Base-by-base conservation (phyloP, 2,797 vertebrate genomes). In the Paedocypris micromegethes region DNA sequence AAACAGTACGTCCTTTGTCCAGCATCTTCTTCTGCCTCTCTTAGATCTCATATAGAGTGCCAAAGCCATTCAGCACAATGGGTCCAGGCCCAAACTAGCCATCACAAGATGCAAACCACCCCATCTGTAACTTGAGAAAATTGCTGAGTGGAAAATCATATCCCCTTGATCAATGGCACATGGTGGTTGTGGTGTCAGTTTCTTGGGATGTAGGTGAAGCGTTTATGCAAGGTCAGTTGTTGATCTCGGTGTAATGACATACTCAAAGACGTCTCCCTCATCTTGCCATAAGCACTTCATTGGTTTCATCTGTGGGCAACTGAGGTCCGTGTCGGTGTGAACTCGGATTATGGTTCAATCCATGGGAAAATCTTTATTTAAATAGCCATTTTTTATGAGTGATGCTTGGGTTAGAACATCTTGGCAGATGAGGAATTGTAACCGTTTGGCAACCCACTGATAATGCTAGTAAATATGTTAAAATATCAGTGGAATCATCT, bases 1-100 rank as follows among this genome's bases (percentile, higher is more conserved):
- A 83, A 86, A 88, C 83, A 88, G 79, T 84, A 79, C 80, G 72
- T 83, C 84, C 82, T 83, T 87, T 88, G 86, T 90, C 83, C 78
- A 58, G 65, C 78, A 77, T 82, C 62, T 65, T 54, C 66, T 44
- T 64, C 39, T 6, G 38, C 5, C 51, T 69, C 66, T 75, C 56
- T 65, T 57, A 75, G 57, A 76, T 74, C 47, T 64, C 59, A 59
- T 62, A 72, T 61, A 68, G 61, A 67, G 68, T 70, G 54, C 67
- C 72, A 68, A 47, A 58, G 60, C 52, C 57, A 67, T 75, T 71
- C 54, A 68, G 57, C 46, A 68, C 63, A 58, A 58, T 75, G 66
- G 48, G 57, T 64, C 52, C 70, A 75, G 65, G 72, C 57, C 23
- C 44, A 55, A 50, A 46, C 58, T 61, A n/a, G 3, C 50, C 41